Evolutionary conservation across 2,113 vertebrate genomes (phyloP), one percentile per base, ranked within the genome.

Genomic region (Bostrychus sinensis): DNA sequence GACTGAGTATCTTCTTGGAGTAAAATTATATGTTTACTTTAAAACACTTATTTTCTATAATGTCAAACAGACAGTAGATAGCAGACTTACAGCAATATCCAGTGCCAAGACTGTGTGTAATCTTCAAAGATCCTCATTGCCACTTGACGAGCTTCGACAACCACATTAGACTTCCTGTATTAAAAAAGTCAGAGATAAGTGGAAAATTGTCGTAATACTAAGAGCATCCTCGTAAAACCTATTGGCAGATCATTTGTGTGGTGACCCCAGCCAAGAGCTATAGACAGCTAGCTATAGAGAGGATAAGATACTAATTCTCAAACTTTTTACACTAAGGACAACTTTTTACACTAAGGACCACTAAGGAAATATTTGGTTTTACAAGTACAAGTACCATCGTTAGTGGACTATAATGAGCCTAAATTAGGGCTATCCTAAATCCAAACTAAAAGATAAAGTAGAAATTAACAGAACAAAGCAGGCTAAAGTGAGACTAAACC

Each of bases 41-140:
- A 7, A 30, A 43, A 19, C n/a, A n/a, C 3, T 26, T 6, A 25
- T 5, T 50, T 50, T 7, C 5, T 14, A 42, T 14, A 8, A 9
- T 62, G 45, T n/a, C 14, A 20, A 45, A 20, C 7, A 30, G 46
- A 42, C 22, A 46, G 26, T 8, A 32, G 10, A 23, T 22, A 16
- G 1, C 3, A 42, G 23, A 59, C 91, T 94, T 86, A 98, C 97
- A 96, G 91, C 45, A 98, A 76, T 39, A 98, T 98, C 95, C 95
- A 98, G 83, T 96, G 93, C 97, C 97, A 98, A 4, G 97, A 98
- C 5, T 93, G 92, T 0, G 96, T 98, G 84, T 95, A 98, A 62
- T 98, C 97, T 75, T 98, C 95, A 58, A 98, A 98, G 72, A 98
- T 95, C 84, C 93, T 94, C 97, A 98, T 97, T 70, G 94, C 95